Evolutionary conservation across 2,888 invertebrate genomes (phyloP).

Genomic region (Cloeon dipterum): DNA sequence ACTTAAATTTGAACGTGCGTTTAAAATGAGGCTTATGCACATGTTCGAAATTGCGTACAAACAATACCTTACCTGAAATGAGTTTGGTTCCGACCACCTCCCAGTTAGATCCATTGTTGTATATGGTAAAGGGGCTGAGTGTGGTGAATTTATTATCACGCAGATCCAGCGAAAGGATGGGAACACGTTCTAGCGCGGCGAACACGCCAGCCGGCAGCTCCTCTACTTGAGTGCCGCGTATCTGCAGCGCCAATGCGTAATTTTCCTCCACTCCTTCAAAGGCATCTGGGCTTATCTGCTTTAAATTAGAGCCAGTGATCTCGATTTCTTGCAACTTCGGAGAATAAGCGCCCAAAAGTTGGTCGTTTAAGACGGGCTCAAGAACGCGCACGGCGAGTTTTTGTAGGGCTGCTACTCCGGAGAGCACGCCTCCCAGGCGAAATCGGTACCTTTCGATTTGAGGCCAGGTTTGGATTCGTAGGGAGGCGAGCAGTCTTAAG

Average conservation of each 20-base stretch:
- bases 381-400: conserved; percentile 53
- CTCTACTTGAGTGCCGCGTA: conserved; percentile 52
- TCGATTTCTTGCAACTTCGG: conserved; percentile 58
- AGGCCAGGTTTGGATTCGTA: conserved; percentile 52
- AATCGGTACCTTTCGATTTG: conserved; percentile 38
- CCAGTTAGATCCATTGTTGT: conserved; percentile 69
- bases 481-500: conserved; percentile 41
- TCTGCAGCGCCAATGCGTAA: conserved; percentile 52
- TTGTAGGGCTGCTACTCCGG: conserved; percentile 45
- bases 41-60: too few species aligned
- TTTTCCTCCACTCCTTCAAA: conserved; percentile 49
- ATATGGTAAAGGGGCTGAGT: conserved; percentile 62
- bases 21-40: too few species aligned
- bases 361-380: conserved; percentile 47
- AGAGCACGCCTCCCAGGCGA: conserved; percentile 45
- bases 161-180: conserved; percentile 60
- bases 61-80: conserved; percentile 55
- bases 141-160: conserved; percentile 57
- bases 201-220: conserved; percentile 61
- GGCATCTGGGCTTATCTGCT: conserved; percentile 50
- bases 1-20: too few species aligned
- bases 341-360: conserved; percentile 51
- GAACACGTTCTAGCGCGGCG: conserved; percentile 49
- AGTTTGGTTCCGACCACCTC: conserved; percentile 69
- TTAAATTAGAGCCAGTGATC: conserved; percentile 51